These are phyloP conservation scores for Mesocentrotus franciscanus DNA, from an alignment of 53 echinoderm and acorn worm species.

Conservation along the genomic window DNA sequence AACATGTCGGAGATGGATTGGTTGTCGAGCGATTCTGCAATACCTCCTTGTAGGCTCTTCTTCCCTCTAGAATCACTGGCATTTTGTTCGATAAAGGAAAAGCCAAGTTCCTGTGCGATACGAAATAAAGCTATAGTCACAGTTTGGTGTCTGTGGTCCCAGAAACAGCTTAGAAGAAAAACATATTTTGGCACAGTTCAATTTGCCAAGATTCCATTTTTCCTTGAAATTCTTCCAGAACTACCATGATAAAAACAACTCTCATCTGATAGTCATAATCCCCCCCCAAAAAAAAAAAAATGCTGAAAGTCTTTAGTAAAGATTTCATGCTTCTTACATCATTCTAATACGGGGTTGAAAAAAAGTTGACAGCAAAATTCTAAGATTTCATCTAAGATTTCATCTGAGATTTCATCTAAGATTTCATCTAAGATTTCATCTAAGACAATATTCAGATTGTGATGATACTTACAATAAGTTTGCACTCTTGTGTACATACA, in stretches of 20 bases:
- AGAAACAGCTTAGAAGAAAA: neutral
- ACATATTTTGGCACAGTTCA: neutral
- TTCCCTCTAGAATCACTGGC: constrained; percentile 96
- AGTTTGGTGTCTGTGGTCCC: neutral
- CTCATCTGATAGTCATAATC: too few species aligned
- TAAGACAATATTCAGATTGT: too few species aligned
- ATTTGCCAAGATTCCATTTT: neutral
- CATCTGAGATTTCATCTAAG: too few species aligned
- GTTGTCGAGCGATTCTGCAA: constrained; percentile 85
- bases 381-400: too few species aligned
- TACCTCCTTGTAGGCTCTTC: constrained; percentile 81
- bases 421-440: too few species aligned
- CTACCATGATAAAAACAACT: neutral
- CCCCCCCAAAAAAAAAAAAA: too few species aligned
- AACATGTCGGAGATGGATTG: constrained; percentile 76
- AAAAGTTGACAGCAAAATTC: too few species aligned
- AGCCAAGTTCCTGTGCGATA: constrained; percentile 80
- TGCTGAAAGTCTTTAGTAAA: too few species aligned
- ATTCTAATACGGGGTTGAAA: neutral
- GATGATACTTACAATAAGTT: too few species aligned
- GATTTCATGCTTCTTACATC: neutral
- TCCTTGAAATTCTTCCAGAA: neutral
- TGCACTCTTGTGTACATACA: too few species aligned
- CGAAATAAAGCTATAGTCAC: neutral
- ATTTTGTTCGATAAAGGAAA: constrained; percentile 84